Evolutionary conservation across 1,140 invertebrate genomes (phyloP).

Genomic region (Scaptomyza hsui): DNA sequence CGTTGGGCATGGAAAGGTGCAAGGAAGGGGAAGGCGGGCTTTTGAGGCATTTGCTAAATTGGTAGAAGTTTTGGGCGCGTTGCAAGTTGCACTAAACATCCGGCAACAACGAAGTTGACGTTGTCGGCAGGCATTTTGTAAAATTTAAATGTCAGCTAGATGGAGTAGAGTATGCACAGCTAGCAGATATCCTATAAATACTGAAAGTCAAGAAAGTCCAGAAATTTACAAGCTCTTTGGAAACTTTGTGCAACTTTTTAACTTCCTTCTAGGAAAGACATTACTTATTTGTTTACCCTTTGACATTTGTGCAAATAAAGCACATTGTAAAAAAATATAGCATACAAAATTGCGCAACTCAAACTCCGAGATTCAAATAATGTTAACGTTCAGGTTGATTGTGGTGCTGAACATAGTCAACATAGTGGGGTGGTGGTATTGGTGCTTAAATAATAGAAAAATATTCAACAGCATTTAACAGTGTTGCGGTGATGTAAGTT

Average conservation of each 20-base stretch:
- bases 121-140: constrained; percentile 63
- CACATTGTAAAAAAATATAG: too few species aligned
- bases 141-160: constrained; percentile 40
- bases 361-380: constrained; percentile 28
- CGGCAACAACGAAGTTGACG: constrained; percentile 54
- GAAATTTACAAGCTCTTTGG: too few species aligned
- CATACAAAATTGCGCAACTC: constrained; percentile 21
- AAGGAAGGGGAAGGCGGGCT: not conserved
- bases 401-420: not conserved
- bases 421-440: not conserved
- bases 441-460: constrained; percentile 68
- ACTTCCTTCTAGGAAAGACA: too few species aligned
- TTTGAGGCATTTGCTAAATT: constrained; percentile 13
- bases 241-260: not conserved
- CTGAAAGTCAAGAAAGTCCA: too few species aligned
- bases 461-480: constrained; percentile 75
- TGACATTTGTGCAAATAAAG: too few species aligned
- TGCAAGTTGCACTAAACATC: constrained; percentile 67
- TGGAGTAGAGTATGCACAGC: not conserved
- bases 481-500: constrained; percentile 73
- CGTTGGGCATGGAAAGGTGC: not conserved
- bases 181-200: not conserved
- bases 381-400: constrained; percentile 12
- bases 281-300: too few species aligned
- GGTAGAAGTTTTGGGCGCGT: constrained; percentile 20